phyloP scores from a whole-genome alignment of 1,140 invertebrate genomes.

The Apis mellifera region Amel_HAv3.1 CM009946.2:2024501-2025000 shows the following conservation, averaged over 20 bases:
- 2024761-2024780: not conserved
- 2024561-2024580: not conserved
- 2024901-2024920: slow-evolving; percentile 27
- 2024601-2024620: not conserved
- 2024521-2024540: not conserved
- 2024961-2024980: slow-evolving; percentile 5
- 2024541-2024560: not conserved
- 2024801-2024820: not conserved
- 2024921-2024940: slow-evolving; percentile 31
- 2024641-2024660: not conserved
- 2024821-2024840: not conserved
- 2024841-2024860: not conserved
- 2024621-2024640: not conserved
- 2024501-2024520: no score
- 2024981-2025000: slow-evolving; percentile 33
- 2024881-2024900: slow-evolving; percentile 24
- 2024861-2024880: slow-evolving; percentile 45
- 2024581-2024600: not conserved
- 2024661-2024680: not conserved
- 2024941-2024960: not conserved
- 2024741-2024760: not conserved
- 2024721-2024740: not conserved
- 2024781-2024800: not conserved
- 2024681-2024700: not conserved
- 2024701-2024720: not conserved